These are phyloP conservation scores for Heliornis fulica DNA, from an alignment of 2,113 vertebrate species.

Conservation along the genomic window DNA sequence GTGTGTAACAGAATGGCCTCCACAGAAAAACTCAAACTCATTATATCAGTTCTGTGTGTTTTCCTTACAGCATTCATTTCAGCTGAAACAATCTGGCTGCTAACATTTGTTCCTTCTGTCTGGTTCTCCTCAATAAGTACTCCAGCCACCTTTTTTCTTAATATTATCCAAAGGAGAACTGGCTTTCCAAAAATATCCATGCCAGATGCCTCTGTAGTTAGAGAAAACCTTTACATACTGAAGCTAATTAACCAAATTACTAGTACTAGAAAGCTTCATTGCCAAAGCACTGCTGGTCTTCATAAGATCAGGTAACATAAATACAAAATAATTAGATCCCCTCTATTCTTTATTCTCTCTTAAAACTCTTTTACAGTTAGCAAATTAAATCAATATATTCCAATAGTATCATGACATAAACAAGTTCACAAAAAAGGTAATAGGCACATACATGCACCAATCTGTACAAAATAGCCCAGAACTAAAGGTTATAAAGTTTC, in stretches of 20 bases:
- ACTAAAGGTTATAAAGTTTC: background rate
- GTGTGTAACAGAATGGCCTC: background rate
- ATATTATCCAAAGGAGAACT: background rate
- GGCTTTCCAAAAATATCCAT: background rate
- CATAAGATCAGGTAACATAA: background rate
- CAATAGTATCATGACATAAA: background rate
- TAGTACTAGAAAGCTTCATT: background rate
- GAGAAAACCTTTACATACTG: background rate
- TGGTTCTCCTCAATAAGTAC: background rate
- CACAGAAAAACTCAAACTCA: background rate
- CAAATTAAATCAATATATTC: background rate
- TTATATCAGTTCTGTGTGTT: background rate
- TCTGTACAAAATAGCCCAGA: background rate
- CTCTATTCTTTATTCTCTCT: background rate
- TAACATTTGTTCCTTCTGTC: background rate
- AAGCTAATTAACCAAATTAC: background rate
- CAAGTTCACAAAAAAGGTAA: background rate
- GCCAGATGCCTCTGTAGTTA: background rate
- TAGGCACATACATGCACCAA: rapidly evolving
- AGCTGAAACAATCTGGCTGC: background rate
- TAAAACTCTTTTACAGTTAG: background rate
- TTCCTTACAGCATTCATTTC: background rate
- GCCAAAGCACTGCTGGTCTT: background rate
- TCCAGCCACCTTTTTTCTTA: background rate
- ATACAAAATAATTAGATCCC: background rate